Percentiles rank a stretch among this genome's conserved stretches.
phyloP scores from a whole-genome alignment of 2,113 vertebrate species.

The Equus quagga region DNA sequence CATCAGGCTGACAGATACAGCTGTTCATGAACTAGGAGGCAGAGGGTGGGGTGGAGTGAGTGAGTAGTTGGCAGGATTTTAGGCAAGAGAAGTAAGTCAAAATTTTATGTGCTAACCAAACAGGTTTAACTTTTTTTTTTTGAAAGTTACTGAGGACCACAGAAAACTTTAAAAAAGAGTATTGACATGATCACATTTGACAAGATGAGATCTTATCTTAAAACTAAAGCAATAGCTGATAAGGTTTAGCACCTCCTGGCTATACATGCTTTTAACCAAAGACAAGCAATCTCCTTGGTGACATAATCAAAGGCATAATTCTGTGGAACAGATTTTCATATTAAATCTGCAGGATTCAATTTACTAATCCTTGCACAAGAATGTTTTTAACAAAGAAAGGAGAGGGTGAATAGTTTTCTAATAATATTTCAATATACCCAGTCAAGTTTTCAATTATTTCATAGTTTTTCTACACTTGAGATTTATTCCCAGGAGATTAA shows the following conservation, averaged over 20 bases:
- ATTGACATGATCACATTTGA: background rate
- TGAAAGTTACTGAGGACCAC: background rate
- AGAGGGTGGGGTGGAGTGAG: accelerated
- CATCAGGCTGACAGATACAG: background rate
- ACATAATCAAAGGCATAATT: constrained; percentile 14
- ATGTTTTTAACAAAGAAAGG: background rate
- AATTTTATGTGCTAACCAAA: background rate
- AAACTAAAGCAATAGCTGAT: background rate
- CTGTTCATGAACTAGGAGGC: accelerated
- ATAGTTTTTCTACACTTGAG: background rate
- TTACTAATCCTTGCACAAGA: background rate
- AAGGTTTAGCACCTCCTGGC: background rate
- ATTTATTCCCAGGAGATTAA: background rate
- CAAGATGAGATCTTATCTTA: background rate
- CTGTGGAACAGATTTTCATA: constrained; percentile 13
- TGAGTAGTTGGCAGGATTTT: background rate
- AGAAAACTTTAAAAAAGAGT: background rate
- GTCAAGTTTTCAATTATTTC: background rate
- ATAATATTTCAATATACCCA: background rate
- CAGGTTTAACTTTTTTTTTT: background rate
- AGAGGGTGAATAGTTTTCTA: background rate
- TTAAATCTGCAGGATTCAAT: constrained; percentile 12
- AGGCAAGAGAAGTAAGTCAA: background rate
- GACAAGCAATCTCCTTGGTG: background rate
- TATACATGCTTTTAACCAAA: constrained; percentile 41